Evolutionary conservation across 2,888 invertebrate species (phyloP).

Genomic region (Tineola bisselliella): DNA sequence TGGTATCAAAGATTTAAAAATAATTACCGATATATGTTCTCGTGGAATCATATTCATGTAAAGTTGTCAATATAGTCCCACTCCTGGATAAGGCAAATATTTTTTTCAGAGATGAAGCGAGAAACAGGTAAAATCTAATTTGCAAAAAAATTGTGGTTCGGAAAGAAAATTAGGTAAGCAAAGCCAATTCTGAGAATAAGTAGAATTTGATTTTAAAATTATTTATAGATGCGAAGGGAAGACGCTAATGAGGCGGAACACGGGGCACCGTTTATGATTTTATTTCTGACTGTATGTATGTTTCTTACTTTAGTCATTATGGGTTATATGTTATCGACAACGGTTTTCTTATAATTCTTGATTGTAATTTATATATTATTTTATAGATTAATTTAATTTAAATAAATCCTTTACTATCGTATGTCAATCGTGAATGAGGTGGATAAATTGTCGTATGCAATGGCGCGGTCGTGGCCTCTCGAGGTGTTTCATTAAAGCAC

Average conservation of each 20-base stretch:
- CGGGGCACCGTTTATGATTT: constrained; percentile 27
- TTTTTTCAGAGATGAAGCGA: constrained; percentile 38
- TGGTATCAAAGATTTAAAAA: too few relatives aligned
- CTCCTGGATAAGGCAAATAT: constrained; percentile 42
- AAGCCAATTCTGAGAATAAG: constrained; percentile 64
- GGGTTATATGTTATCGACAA: too few relatives aligned
- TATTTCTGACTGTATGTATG: too few relatives aligned
- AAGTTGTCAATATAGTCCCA: not conserved
- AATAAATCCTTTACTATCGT: not conserved
- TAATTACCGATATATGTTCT: not conserved
- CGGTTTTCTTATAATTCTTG: too few relatives aligned
- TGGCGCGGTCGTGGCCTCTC: constrained; percentile 59
- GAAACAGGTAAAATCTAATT: constrained; percentile 58
- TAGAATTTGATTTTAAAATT: constrained; percentile 68
- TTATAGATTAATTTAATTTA: not conserved
- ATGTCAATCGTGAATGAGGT: constrained; percentile 11
- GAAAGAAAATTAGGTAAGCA: constrained; percentile 57
- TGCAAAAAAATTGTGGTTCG: constrained; percentile 56
- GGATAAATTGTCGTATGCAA: constrained; percentile 47
- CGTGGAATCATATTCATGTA: too few relatives aligned
- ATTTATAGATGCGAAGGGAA: constrained; percentile 63
- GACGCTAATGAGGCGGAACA: constrained; percentile 66
- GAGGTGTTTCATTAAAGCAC: constrained; percentile 67
- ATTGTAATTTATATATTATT: too few relatives aligned
- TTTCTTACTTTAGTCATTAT: too few relatives aligned